These are phyloP conservation scores for Neuroterus valhalla DNA, from an alignment of 1,140 invertebrate species.

Conservation along the genomic window DNA sequence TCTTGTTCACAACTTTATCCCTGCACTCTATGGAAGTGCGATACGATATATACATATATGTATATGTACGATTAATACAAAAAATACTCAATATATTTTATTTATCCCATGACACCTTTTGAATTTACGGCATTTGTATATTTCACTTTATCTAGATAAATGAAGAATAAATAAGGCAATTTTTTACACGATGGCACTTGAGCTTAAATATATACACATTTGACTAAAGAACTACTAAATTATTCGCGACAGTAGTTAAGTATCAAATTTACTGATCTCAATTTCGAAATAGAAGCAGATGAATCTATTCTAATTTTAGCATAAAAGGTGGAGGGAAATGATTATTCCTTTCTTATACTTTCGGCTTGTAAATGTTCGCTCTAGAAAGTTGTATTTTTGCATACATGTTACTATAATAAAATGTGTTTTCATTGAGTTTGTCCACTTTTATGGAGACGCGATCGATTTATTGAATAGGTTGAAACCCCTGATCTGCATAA, in stretches of 20 bases:
- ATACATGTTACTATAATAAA: not conserved
- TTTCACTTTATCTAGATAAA: not conserved
- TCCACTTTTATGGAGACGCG: not conserved
- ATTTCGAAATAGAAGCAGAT: no score
- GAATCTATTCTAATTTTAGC: no score
- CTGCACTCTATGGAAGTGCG: not conserved
- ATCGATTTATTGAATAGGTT: constrained; percentile 22
- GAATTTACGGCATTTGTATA: not conserved
- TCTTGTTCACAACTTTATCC: not conserved
- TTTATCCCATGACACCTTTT: no score
- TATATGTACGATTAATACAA: not conserved
- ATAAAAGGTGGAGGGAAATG: no score
- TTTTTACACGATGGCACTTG: not conserved
- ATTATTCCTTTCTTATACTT: no score
- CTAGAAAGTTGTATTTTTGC: not conserved
- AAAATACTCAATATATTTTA: not conserved
- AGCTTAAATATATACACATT: not conserved
- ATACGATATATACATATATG: no score
- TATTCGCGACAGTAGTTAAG: not conserved
- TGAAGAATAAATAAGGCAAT: not conserved
- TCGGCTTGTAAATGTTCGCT: not conserved
- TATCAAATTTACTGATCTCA: not conserved
- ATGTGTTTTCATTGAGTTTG: not conserved
- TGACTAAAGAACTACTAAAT: not conserved
- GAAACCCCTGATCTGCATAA: constrained; percentile 12